Conservation (phyloP, 2,888 invertebrate species). For the Drosophila rubida region DNA sequence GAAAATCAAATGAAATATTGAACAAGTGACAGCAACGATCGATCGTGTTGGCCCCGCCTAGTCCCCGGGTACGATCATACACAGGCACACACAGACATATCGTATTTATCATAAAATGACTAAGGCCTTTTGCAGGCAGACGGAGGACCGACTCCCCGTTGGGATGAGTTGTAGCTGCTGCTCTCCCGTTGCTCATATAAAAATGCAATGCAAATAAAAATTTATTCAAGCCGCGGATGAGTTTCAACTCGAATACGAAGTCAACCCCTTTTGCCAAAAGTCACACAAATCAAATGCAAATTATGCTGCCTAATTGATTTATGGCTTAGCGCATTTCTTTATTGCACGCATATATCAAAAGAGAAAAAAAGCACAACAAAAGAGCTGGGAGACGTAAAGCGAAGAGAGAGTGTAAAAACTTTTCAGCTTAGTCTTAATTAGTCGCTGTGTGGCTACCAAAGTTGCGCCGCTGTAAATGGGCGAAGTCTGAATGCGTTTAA, state of each 20-base stretch:
- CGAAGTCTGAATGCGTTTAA: slow-evolving; percentile 24
- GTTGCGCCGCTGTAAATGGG: slow-evolving; percentile 14
- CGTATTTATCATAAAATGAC: slow-evolving; percentile 67
- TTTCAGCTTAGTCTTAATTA: slow-evolving; percentile 75
- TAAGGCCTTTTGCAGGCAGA: slow-evolving; percentile 54
- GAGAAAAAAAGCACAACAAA: not conserved
- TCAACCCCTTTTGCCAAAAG: slow-evolving; percentile 39
- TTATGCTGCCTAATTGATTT: slow-evolving; percentile 78
- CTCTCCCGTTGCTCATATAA: slow-evolving; percentile 49
- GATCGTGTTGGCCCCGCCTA: slow-evolving; percentile 46
- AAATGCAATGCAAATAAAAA: slow-evolving; percentile 69
- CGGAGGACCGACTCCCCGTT: slow-evolving; percentile 54
- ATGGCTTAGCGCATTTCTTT: slow-evolving; percentile 62
- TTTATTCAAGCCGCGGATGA: slow-evolving; percentile 48
- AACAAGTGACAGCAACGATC: slow-evolving; percentile 36
- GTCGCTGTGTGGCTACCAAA: slow-evolving; percentile 24
- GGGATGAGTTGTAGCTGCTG: slow-evolving; percentile 42
- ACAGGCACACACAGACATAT: not conserved
- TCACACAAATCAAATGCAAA: slow-evolving; percentile 79
- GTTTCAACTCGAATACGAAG: slow-evolving; percentile 20
- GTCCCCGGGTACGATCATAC: slow-evolving; percentile 32
- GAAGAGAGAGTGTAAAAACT: slow-evolving; percentile 39
- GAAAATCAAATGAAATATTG: slow-evolving; percentile 37
- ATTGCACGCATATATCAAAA: slow-evolving; percentile 58
- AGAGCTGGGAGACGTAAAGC: not conserved